Conservation (phyloP, 1,140 invertebrate genomes). For the Apis laboriosa region DNA sequence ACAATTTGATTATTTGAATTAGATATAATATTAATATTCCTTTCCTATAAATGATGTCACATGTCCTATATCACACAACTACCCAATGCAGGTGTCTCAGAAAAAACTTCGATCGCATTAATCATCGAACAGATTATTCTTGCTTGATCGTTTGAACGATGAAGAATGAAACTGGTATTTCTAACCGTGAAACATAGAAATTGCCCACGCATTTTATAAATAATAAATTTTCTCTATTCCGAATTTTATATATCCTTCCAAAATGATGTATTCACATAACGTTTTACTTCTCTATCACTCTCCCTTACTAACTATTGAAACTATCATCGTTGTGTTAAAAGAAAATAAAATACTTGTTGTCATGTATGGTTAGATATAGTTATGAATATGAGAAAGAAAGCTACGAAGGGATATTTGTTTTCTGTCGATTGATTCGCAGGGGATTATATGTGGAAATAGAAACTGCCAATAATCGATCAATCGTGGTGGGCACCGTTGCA, state of each 20-base stretch:
- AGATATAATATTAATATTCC: not conserved
- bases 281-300: not conserved
- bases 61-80: not conserved
- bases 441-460: slow-evolving; percentile 37
- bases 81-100: not conserved
- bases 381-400: not conserved
- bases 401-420: slow-evolving; percentile 23
- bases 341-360: not conserved
- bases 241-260: not conserved
- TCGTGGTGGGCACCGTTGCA: slow-evolving; percentile 7
- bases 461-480: slow-evolving; percentile 44
- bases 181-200: not conserved
- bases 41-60: not conserved
- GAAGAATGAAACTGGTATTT: slow-evolving; percentile 8
- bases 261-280: not conserved
- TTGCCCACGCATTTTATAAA: slow-evolving; percentile 10
- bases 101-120: slow-evolving; percentile 6
- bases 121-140: slow-evolving; percentile 10
- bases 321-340: not conserved
- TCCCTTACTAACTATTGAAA: not conserved
- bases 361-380: not conserved
- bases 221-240: not conserved
- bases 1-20: not conserved
- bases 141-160: not conserved
- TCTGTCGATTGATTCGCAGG: not conserved